These are phyloP conservation scores for Lasioglossum pauxillum DNA, from an alignment of 2,888 invertebrate species.

Conservation along the genomic window DNA sequence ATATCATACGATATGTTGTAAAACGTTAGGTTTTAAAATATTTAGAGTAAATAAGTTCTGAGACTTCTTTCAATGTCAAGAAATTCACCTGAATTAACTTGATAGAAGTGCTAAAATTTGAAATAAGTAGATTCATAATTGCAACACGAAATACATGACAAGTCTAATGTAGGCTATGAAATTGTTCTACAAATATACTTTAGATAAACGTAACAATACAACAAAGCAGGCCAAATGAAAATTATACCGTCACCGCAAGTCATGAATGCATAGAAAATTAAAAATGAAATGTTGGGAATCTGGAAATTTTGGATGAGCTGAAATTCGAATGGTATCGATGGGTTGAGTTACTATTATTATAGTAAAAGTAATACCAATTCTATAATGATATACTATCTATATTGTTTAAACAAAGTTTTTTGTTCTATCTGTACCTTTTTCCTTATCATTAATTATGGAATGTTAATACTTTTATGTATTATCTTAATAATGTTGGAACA, in stretches of 20 bases:
- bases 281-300: conserved; percentile 61
- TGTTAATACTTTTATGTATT: conserved; percentile 13
- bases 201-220: conserved; percentile 65
- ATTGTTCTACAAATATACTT: conserved; percentile 66
- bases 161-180: conserved; percentile 69
- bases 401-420: conserved; percentile 19
- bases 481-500: not conserved
- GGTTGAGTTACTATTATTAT: conserved; percentile 61
- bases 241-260: conserved; percentile 76
- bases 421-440: conserved; percentile 15
- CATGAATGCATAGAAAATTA: conserved; percentile 73
- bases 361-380: conserved; percentile 40
- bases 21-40: conserved; percentile 17
- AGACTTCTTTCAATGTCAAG: conserved; percentile 32
- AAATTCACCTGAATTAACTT: conserved; percentile 35
- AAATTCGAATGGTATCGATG: conserved; percentile 62
- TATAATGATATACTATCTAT: conserved; percentile 24
- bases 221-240: conserved; percentile 71
- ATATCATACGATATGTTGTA: not conserved
- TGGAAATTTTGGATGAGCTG: conserved; percentile 56
- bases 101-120: conserved; percentile 49
- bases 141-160: conserved; percentile 63
- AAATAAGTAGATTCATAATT: conserved; percentile 49
- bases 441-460: not conserved
- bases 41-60: conserved; percentile 39